These are phyloP conservation scores for Plebejus anna DNA, from an alignment of 2,888 invertebrate genomes.

Conservation along the genomic window DNA sequence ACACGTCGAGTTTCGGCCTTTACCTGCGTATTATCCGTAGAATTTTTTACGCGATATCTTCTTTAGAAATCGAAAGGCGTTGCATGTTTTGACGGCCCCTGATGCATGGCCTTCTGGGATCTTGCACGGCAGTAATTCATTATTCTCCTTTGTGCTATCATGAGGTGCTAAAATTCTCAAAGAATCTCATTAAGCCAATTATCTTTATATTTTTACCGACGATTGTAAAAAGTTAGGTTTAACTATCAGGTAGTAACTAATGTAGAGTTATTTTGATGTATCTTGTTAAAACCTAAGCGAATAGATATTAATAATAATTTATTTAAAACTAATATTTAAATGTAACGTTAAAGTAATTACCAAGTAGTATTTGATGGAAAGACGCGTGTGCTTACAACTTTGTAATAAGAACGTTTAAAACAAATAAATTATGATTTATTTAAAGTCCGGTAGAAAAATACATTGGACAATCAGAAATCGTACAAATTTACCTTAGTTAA, in stretches of 20 bases:
- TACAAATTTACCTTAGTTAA: no score
- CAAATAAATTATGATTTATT: no score
- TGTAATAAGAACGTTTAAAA: no score
- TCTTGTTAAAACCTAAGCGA: no score
- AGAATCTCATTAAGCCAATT: slow-evolving; percentile 28
- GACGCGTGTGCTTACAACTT: no score
- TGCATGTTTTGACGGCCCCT: slow-evolving; percentile 39
- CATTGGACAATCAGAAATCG: no score
- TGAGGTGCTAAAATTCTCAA: slow-evolving; percentile 39
- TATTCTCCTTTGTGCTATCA: slow-evolving; percentile 39
- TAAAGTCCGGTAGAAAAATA: no score
- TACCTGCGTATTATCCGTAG: slow-evolving; percentile 40
- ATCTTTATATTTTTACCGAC: slow-evolving; percentile 21
- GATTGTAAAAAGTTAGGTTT: neutral
- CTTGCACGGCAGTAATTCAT: slow-evolving; percentile 40
- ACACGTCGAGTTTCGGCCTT: slow-evolving; percentile 45
- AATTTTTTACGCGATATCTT: slow-evolving; percentile 39
- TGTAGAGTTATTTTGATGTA: neutral
- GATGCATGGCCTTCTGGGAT: slow-evolving; percentile 39
- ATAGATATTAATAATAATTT: no score
- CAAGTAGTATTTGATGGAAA: no score
- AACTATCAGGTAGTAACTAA: neutral
- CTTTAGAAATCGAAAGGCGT: slow-evolving; percentile 38
- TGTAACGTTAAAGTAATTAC: no score
- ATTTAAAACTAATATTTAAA: no score